phyloP scores from a whole-genome alignment of 2,888 invertebrate genomes.

The Ischnus inquisitorius region DNA sequence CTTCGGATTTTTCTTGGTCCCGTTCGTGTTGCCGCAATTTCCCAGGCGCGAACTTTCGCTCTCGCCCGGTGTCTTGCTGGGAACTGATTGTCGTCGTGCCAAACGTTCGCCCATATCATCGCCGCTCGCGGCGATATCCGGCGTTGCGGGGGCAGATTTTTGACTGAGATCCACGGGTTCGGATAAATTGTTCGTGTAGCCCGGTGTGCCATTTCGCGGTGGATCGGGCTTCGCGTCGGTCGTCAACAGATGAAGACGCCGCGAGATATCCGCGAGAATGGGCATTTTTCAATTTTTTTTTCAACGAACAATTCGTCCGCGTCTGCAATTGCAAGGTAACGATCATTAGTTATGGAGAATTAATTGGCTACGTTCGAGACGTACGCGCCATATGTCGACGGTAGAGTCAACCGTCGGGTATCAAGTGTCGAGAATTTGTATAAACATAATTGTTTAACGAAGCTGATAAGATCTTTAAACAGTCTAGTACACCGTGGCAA shows the following conservation, averaged over 20 bases:
- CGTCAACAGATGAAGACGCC: conserved; percentile 86
- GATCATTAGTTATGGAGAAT: neutral
- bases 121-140: conserved; percentile 6
- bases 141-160: conserved; percentile 57
- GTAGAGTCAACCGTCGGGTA: neutral
- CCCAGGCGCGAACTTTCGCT: conserved; percentile 36
- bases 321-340: conserved; percentile 7
- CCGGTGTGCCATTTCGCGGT: conserved; percentile 82
- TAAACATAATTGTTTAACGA: conserved; percentile 15
- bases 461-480: conserved; percentile 38
- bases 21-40: conserved; percentile 36
- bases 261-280: conserved; percentile 81
- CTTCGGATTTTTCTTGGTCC: conserved; percentile 47
- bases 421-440: neutral
- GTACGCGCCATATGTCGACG: neutral
- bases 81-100: conserved; percentile 22
- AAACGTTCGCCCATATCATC: conserved; percentile 16
- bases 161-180: conserved; percentile 74
- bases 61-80: conserved; percentile 20
- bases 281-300: conserved; percentile 70
- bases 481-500: conserved; percentile 11
- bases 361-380: neutral
- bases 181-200: conserved; percentile 70
- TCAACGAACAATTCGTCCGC: neutral
- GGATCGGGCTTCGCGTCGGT: conserved; percentile 87